Conservation (phyloP, 2,113 vertebrate species). For the Daphoenositta chrysoptera region DNA sequence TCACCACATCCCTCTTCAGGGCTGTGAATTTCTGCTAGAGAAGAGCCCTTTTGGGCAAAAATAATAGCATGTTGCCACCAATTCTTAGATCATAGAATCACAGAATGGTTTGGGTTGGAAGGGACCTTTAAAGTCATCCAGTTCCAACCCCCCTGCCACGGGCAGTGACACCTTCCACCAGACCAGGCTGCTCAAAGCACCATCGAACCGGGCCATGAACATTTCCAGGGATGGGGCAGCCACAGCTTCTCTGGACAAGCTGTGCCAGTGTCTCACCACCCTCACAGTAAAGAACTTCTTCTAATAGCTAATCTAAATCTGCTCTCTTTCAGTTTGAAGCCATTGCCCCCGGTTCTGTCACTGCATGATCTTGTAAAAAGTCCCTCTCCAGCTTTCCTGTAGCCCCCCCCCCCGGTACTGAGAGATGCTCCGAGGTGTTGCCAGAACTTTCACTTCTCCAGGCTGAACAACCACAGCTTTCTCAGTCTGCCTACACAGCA, state of each 20-base stretch:
- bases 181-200: background rate
- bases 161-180: background rate
- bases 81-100: background rate
- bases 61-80: background rate
- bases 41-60: background rate
- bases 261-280: background rate
- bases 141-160: background rate
- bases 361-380: background rate
- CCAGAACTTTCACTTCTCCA: background rate
- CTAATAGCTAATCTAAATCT: background rate
- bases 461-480: background rate
- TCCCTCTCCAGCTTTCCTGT: background rate
- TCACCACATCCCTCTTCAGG: background rate
- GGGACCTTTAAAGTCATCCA: background rate
- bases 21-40: background rate
- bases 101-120: background rate
- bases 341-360: background rate
- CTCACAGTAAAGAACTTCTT: background rate
- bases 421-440: background rate
- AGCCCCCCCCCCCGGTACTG: background rate
- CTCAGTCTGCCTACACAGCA: background rate
- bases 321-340: background rate
- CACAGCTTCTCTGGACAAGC: background rate
- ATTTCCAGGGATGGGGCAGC: background rate
- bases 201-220: background rate